phyloP scores from a whole-genome alignment of 2,113 vertebrate genomes.

The Megalops atlanticus region DNA sequence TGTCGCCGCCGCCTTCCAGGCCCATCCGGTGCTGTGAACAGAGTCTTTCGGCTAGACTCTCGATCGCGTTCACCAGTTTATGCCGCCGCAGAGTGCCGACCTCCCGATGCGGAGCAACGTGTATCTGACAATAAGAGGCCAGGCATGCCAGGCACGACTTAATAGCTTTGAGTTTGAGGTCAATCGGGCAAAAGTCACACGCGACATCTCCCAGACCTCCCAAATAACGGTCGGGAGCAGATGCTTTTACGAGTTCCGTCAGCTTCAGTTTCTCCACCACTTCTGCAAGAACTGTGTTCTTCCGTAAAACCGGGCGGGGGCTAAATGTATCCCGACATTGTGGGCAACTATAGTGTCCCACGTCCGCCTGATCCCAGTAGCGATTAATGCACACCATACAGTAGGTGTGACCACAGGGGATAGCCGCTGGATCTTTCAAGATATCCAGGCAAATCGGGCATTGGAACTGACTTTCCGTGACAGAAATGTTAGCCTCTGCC shows the following conservation, averaged over 20 bases:
- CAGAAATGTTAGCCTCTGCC: conserved; percentile 66
- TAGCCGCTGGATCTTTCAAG: conserved; percentile 65
- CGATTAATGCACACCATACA: conserved; percentile 65
- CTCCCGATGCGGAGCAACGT: conserved; percentile 85
- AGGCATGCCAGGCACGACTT: conserved; percentile 90
- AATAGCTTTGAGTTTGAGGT: conserved; percentile 78
- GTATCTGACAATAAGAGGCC: conserved; percentile 87
- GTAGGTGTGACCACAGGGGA: conserved; percentile 71
- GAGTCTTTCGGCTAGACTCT: conserved; percentile 78
- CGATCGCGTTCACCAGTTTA: conserved; percentile 83
- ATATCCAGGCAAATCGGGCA: conserved; percentile 69
- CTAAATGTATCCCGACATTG: conserved; percentile 64
- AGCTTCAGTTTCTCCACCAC: conserved; percentile 60
- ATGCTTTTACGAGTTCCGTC: conserved; percentile 30
- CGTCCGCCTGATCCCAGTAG: conserved; percentile 64
- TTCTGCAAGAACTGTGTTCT: conserved; percentile 67
- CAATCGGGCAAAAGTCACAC: conserved; percentile 84
- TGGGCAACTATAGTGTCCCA: conserved; percentile 55
- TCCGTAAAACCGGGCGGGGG: conserved; percentile 64
- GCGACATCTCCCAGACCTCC: conserved; percentile 76
- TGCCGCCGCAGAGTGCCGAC: conserved; percentile 85
- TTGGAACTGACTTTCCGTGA: conserved; percentile 65
- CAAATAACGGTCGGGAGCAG: conserved; percentile 44
- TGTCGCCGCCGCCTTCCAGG: conserved; percentile 82
- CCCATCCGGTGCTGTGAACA: conserved; percentile 86